Evolutionary conservation across 2,113 vertebrate genomes (phyloP), one percentile per base, ranked within the genome.

Genomic region (Heteronetta atricapilla): DNA sequence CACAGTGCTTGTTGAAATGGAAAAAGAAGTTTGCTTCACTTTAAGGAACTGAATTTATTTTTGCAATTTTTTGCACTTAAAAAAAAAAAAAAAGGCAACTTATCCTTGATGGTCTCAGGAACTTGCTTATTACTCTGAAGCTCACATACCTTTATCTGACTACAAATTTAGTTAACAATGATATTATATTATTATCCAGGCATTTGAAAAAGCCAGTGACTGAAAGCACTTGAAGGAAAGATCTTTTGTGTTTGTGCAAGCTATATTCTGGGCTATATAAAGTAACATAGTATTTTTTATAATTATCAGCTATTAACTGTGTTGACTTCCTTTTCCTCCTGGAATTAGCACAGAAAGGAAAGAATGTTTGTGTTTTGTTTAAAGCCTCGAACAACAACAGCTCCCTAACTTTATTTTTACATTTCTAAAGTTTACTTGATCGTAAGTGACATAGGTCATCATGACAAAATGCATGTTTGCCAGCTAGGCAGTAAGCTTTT

Each of bases 331-430:
- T 92, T 48, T 34, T 91, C 20, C 34, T 82, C 48, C 63, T 77
- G 55, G 88, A 84, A 84, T 86, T 90, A 95, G 78, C 64, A 60
- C 59, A 85, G 74, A 94, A 73, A 86, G 82, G 86, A 94, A 91
- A 42, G 36, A 28, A 40, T 2, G 3, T 16, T 92, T 59, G 34
- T 70, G 62, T 89, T 91, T 80, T 53, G 20, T 87, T 87, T 85
- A 53, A 67, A 79, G 26, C 6, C 9, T 86, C 60, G 26, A 58
- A 86, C 86, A 88, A 73, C 75, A 79, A 44, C 68, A 66, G 33
- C 22, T 77, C 64, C 40, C 5, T 50, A 76, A 50, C 22, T 82
- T 83, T 75, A 33, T 60, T 55, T 67, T 59, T 21, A 13, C 25
- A 63, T 67, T 38, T 36, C 17, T 70, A 8, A 55, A 46, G 34